Conservation (phyloP, 2,888 invertebrate species). For the Athalia cordata region DNA sequence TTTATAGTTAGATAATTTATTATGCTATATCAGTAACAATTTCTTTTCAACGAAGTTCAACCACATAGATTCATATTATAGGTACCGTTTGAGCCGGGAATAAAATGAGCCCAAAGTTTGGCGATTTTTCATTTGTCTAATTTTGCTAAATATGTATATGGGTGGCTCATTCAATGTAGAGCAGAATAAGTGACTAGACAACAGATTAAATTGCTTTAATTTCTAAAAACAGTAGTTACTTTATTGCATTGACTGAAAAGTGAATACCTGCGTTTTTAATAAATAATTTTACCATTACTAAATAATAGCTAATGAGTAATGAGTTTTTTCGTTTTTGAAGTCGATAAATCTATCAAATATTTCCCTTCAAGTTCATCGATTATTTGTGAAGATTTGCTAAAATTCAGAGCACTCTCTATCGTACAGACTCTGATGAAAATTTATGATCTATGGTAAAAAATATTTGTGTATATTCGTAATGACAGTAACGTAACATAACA, state of each 20-base stretch:
- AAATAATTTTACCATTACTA: constrained; percentile 24
- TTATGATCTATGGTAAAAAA: constrained; percentile 6
- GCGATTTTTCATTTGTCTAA: constrained; percentile 5
- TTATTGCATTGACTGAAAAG: constrained; percentile 30
- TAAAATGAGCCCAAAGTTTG: background rate
- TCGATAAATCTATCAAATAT: too few species aligned
- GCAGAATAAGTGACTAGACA: constrained; percentile 32
- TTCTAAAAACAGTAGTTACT: constrained; percentile 27
- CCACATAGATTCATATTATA: background rate
- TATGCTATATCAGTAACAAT: background rate
- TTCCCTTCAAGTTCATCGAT: background rate
- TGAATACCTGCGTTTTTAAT: constrained; percentile 23
- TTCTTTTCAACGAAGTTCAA: background rate
- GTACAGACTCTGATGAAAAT: constrained; percentile 23
- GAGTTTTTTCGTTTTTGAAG: too few species aligned
- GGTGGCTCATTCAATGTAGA: background rate
- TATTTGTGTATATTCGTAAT: constrained; percentile 24
- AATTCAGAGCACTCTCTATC: constrained; percentile 36
- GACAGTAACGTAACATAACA: constrained; percentile 25
- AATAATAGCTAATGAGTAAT: too few species aligned
- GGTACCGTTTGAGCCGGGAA: background rate
- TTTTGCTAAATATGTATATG: constrained; percentile 6
- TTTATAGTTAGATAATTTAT: background rate
- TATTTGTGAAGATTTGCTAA: background rate
- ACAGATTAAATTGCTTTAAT: constrained; percentile 25